Evolutionary conservation across 2,113 vertebrate genomes (phyloP).

Genomic region (Turnix velox): DNA sequence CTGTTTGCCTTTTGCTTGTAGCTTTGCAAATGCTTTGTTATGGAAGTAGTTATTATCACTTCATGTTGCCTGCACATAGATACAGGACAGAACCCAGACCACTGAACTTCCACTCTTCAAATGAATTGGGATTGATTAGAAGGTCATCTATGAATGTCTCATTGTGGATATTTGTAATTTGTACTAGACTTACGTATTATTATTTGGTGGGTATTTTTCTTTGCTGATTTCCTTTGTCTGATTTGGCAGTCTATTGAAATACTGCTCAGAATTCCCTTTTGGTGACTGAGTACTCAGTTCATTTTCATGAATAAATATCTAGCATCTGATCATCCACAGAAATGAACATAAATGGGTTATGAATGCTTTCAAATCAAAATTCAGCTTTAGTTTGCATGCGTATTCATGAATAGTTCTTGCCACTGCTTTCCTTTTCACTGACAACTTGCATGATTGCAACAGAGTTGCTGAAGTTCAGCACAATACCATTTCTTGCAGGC

Average conservation of each 20-base stretch:
- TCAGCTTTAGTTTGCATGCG: not conserved
- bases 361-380: conserved; percentile 44
- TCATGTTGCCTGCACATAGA: not conserved
- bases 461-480: not conserved
- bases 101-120: not conserved
- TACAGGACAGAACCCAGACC: not conserved
- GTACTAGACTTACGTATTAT: not conserved
- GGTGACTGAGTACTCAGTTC: not conserved
- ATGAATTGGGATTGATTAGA: not conserved
- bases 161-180: not conserved
- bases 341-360: conserved; percentile 27
- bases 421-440: not conserved
- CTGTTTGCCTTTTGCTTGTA: not conserved
- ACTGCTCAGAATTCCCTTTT: conserved; percentile 14
- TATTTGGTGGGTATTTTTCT: not conserved
- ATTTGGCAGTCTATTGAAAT: not conserved
- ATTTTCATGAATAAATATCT: conserved; percentile 15
- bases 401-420: not conserved
- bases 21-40: not conserved
- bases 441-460: not conserved
- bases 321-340: conserved; percentile 15
- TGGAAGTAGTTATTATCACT: not conserved
- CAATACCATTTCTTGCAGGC: not conserved
- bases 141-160: not conserved
- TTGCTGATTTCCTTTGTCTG: not conserved